Evolutionary conservation across 1,140 invertebrate genomes (phyloP), one percentile per base, ranked within the genome.

Genomic region (Gryon sp.): DNA sequence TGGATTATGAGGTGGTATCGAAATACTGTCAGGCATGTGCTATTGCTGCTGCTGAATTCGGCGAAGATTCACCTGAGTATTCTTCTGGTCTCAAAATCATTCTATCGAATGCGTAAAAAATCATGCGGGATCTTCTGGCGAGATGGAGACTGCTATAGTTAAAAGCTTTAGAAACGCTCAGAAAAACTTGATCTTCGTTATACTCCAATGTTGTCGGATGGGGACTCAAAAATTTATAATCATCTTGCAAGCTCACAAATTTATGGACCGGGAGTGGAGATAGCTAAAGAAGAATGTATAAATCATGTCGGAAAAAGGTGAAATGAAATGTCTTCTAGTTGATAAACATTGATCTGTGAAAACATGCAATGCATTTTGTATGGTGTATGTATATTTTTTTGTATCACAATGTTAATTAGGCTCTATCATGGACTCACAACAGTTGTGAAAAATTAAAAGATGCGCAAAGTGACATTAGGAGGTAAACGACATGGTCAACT

Each of bases 291-390:
- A 60, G 80, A 83, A 40, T 83, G 82, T 18, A 11, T 82, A 2
- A 82, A 82, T 60, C 81, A 82, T 45, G 73, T 81, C 6, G 43
- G 46, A 24, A 83, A 81, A 57, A 70, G 76, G 62, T 59, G 38
- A n/a, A n/a, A n/a, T n/a, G n/a, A n/a, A n/a, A n/a, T n/a, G n/a
- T n/a, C n/a, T n/a, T n/a, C n/a, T n/a, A n/a, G n/a, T n/a, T n/a
- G n/a, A n/a, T n/a, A n/a, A n/a, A n/a, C n/a, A n/a, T n/a, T n/a
- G n/a, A n/a, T n/a, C n/a, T n/a, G n/a, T n/a, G n/a, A n/a, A n/a
- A n/a, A n/a, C n/a, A n/a, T n/a, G n/a, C n/a, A n/a, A n/a, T n/a
- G n/a, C n/a, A n/a, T n/a, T n/a, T n/a, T n/a, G n/a, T n/a, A n/a
- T n/a, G n/a, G n/a, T n/a, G n/a, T n/a, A n/a, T n/a, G n/a, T n/a